Evolutionary conservation across 2,113 vertebrate genomes (phyloP), one percentile per base, ranked within the genome.

Genomic region (Vidua macroura): DNA sequence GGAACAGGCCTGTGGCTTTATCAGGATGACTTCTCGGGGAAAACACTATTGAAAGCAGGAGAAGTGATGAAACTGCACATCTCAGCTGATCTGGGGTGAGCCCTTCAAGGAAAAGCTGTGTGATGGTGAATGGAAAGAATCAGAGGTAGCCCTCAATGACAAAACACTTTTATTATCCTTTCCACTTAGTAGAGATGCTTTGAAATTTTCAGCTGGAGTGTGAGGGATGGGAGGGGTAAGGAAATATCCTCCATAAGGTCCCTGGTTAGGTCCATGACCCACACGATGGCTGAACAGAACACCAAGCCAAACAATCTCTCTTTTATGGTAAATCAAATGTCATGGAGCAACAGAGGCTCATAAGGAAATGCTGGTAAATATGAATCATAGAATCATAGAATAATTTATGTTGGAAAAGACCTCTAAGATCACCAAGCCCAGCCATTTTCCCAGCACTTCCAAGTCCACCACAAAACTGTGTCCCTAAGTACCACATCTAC

Each of bases 201-300:
- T 52, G 48, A 44, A 33, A 46, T 63, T 55, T 91, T 31, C 9
- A 82, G 77, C 33, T 73, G 62, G 20, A 83, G 49, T 31, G 37
- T 2, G 3, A 75, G 44, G 46, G 30, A 78, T 0, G 20, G 48
- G 8, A 58, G 3, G 2, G 2, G 7, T 49, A 37, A 69, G 37
- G 63, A 20, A 94, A 74, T 20, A n/a, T 56, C 39, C 39, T 81
- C 1, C 0, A 3, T 3, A 39, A 56, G 10, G 44, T 44, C 55
- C 28, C 3, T 70, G 55, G 17, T 3, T 66, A 55, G 31, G 66
- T 41, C 44, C 37, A 28, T 0, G 2, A 58, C 31, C 8, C 31
- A 13, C 43, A 19, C 20, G 46, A 31, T 1, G 4, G 15, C 48
- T 62, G 33, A 69, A 85, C 14, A 66, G 46, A 73, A 64, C n/a